Evolutionary conservation across 2,888 invertebrate species (phyloP).

Genomic region (Lacanobia wlatinum): DNA sequence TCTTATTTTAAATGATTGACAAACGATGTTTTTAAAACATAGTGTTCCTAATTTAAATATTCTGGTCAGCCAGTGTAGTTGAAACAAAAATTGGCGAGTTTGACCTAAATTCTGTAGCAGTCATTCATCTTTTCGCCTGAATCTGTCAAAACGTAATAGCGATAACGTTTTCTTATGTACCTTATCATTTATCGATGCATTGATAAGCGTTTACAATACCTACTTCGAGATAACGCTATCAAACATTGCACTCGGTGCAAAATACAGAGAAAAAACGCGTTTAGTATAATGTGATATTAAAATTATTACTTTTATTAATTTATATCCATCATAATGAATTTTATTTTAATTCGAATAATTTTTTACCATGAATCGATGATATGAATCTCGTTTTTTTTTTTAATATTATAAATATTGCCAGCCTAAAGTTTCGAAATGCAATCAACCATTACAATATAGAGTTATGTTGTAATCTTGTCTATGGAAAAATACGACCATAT

Average conservation of each 20-base stretch:
- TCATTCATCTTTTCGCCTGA: constrained; percentile 52
- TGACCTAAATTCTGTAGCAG: constrained; percentile 55
- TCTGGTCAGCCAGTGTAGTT: not conserved
- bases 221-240: constrained; percentile 41
- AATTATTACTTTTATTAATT: no score
- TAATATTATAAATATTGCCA: no score
- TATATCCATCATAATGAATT: no score
- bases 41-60: constrained; percentile 11
- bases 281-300: no score
- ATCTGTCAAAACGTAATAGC: constrained; percentile 37
- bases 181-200: constrained; percentile 57
- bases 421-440: constrained; percentile 8
- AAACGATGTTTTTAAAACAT: constrained; percentile 6
- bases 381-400: no score
- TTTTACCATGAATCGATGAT: not conserved
- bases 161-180: constrained; percentile 40
- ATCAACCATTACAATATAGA: constrained; percentile 20
- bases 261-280: not conserved
- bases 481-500: constrained; percentile 42
- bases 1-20: constrained; percentile 6
- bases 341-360: not conserved
- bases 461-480: constrained; percentile 29
- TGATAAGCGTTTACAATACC: constrained; percentile 53
- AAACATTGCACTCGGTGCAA: constrained; percentile 26
- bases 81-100: constrained; percentile 24